Evolutionary conservation across 2,797 vertebrate species (phyloP), one percentile per base, ranked within the genome.

Genomic region (Pelodytes ibericus): DNA sequence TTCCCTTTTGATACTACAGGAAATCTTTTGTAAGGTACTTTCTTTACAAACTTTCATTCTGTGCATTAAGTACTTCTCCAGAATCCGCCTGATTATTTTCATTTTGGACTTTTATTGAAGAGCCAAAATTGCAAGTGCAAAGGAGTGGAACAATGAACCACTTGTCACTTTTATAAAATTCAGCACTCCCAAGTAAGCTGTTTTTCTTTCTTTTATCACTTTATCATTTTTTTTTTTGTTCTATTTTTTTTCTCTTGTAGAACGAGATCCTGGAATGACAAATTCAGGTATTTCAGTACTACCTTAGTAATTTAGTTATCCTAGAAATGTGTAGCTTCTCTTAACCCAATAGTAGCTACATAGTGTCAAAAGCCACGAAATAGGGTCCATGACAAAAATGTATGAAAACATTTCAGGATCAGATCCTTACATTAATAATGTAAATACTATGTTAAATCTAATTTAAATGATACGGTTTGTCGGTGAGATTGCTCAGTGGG

Each of bases 21-120:
- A 95, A 95, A 93, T 94, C 94, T 94, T n/a, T 93, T 93, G 86
- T 86, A 86, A 88, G 86, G 87, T 90, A 93, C 90, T 93, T 88
- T 93, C 93, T 94, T 93, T 88, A 92, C 89, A 92, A 93, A 93
- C 90, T 93, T 93, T 92, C 85, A 82, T 86, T 86, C 85, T 83
- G n/a, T 15, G 85, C 62, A 79, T 83, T 65, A 25, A 82, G 71
- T 72, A 81, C 84, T 85, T 85, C 82, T 2, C 62, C 10, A 53
- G 64, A 80, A 71, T 2, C 0, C 36, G 81, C 75, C 68, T 49
- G 73, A n/a, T 76, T 79, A 24, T 62, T 22, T 4, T 31, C 25
- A 69, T 63, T 68, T 15, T 44, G 47, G 47, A 16, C 47, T 58
- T 77, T 68, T 65, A 65, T 33, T 66, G 69, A 49, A 66, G 49